These are phyloP conservation scores for Cremastinae sp. DNA, from an alignment of 2,888 invertebrate species.

Conservation along the genomic window DNA sequence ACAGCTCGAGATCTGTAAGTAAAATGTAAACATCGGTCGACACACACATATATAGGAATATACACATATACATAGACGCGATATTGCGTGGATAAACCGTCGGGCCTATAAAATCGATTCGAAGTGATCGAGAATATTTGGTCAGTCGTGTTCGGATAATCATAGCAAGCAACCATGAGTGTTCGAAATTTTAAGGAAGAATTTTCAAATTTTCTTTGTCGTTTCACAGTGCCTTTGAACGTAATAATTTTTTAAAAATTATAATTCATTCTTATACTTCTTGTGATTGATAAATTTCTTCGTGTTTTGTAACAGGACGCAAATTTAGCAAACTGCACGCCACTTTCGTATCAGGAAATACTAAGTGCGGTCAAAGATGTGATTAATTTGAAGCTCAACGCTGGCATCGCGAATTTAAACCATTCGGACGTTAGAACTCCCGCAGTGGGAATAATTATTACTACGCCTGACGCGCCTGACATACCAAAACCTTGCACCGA, in stretches of 20 bases:
- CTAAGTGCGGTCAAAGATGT: slow-evolving; percentile 44
- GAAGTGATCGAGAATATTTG: background rate
- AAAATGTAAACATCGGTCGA: too few relatives aligned
- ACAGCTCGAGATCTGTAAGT: too few relatives aligned
- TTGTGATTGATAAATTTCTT: slow-evolving; percentile 12
- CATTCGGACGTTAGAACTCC: slow-evolving; percentile 56
- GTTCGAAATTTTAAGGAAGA: slow-evolving; percentile 62
- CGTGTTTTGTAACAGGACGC: slow-evolving; percentile 25
- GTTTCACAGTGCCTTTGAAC: slow-evolving; percentile 37
- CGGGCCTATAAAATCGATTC: background rate
- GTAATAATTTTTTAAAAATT: slow-evolving; percentile 13
- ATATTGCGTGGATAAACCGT: too few relatives aligned
- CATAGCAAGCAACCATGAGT: slow-evolving; percentile 44
- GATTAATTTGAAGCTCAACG: slow-evolving; percentile 47
- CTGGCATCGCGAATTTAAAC: slow-evolving; percentile 46
- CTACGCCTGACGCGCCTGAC: slow-evolving; percentile 60
- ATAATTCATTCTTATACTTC: background rate
- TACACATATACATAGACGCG: too few relatives aligned
- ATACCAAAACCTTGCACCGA: slow-evolving; percentile 54
- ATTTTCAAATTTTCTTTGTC: slow-evolving; percentile 59
- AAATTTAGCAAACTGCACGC: background rate
- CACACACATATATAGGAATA: too few relatives aligned
- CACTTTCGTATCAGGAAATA: slow-evolving; percentile 53
- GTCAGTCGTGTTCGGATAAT: slow-evolving; percentile 33
- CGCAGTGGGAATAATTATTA: slow-evolving; percentile 52